phyloP scores from a whole-genome alignment of 2,797 vertebrate species.

The Sebastes paucispinis region DNA sequence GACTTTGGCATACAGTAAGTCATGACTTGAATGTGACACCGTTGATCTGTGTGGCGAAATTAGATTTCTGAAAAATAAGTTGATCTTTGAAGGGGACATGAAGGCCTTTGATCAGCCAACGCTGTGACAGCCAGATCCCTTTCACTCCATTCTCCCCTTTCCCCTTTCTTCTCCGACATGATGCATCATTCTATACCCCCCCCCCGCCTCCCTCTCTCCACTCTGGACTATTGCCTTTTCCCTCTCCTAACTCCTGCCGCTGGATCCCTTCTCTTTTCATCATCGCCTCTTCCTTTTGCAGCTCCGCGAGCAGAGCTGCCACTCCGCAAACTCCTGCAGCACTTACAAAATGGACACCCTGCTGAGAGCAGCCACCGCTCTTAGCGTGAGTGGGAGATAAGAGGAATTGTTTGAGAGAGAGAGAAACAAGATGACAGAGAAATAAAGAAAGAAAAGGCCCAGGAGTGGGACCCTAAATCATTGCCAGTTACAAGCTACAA shows the following conservation, averaged over 20 bases:
- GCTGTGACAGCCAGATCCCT: conserved; percentile 1
- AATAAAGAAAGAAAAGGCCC: conserved; percentile 14
- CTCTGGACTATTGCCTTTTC: background rate
- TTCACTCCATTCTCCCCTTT: background rate
- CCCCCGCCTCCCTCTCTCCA: background rate
- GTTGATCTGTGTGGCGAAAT: conserved; percentile 10
- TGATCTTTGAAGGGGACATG: conserved; percentile 14
- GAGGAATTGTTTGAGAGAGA: conserved; percentile 28
- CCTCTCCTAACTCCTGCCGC: background rate
- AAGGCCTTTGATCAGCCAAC: conserved; percentile 31
- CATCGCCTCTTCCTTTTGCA: conserved; percentile 21
- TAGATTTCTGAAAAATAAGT: conserved; percentile 7
- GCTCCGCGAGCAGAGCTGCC: conserved; percentile 34
- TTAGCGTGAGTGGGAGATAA: conserved; percentile 59
- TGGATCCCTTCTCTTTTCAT: conserved; percentile 22
- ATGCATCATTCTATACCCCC: background rate
- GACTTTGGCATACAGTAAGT: conserved; percentile 1
- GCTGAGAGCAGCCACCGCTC: conserved; percentile 62
- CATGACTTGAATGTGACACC: conserved; percentile 13
- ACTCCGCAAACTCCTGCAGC: conserved; percentile 57
- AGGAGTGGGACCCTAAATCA: conserved; percentile 32
- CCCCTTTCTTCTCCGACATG: background rate
- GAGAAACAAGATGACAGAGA: conserved; percentile 33
- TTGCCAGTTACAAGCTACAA: conserved; percentile 29
- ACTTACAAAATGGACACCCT: conserved; percentile 65